These are phyloP conservation scores for Oncorhynchus nerka DNA, from an alignment of 2,113 vertebrate species.

Conservation along the genomic window DNA sequence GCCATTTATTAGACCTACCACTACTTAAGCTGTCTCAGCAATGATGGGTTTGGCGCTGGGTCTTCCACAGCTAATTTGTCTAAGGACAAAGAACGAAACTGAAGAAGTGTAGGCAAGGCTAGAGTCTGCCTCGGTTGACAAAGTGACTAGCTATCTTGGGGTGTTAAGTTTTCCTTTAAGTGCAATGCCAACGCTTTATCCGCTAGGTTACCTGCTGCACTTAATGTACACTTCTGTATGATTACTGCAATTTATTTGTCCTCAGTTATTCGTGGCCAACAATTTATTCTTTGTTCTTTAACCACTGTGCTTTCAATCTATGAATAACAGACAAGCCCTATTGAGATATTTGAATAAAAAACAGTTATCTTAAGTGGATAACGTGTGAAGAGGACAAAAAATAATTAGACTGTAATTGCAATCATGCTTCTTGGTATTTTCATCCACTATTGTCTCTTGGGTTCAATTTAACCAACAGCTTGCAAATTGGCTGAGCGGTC, in stretches of 20 bases:
- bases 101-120: too few relatives aligned
- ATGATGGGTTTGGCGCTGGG: conserved; percentile 61
- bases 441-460: not conserved
- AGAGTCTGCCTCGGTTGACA: too few relatives aligned
- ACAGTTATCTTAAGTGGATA: not conserved
- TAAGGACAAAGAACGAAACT: not conserved
- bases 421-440: not conserved
- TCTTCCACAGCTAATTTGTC: conserved; percentile 27
- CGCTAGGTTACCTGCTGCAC: too few relatives aligned
- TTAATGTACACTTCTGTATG: too few relatives aligned
- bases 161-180: too few relatives aligned
- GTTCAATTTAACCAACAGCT: not conserved
- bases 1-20: conserved; percentile 73
- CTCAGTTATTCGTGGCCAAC: too few relatives aligned
- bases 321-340: not conserved
- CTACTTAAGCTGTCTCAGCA: conserved; percentile 67
- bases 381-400: not conserved
- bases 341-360: not conserved
- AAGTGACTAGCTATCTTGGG: too few relatives aligned
- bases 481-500: too few relatives aligned
- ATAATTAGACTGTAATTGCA: not conserved
- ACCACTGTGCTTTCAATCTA: not conserved
- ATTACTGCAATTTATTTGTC: too few relatives aligned
- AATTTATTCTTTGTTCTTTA: not conserved
- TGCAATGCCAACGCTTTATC: too few relatives aligned